Evolutionary conservation across 1,140 invertebrate genomes (phyloP), one percentile per base, ranked within the genome.

Genomic region (Rhynchophorus ferrugineus): DNA sequence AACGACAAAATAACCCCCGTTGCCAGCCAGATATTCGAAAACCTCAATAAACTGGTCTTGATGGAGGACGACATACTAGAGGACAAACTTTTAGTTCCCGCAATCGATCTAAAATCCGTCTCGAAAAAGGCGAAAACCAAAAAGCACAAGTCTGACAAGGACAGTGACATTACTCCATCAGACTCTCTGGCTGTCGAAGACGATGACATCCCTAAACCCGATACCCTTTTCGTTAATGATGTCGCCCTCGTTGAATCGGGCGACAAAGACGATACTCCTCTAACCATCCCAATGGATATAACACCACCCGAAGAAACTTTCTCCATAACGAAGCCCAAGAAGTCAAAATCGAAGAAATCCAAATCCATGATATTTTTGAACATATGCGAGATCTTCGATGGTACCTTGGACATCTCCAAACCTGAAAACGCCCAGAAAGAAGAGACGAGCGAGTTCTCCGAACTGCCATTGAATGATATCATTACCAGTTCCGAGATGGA

Each of bases 401-500:
- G 24, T 29, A 11, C 24, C 24, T 29, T 29, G 11, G 11, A 29
- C 5, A 11, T 29, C 24, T 6, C 11, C 24, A 29, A 29, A 6
- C 24, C 24, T 29, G 11, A 29, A 5, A 29, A 29, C 5, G 11
- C 9, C 21, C 6, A 29, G 36, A n/a, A 33, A 24, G 3, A 22
- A 42, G 13, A 11, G 38, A 5, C 8, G n/a, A 9, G 44, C 37
- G 7, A 46, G 46, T n/a, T 29, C 24, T 29, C 24, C 5, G 24
- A 29, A 11, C 16, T 13, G 20, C 53, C 53, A 5, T 24, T 55
- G n/a, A 37, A 29, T 7, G 53, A 55, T 11, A 55, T 55, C 16
- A 55, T 55, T 24, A 55, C 18, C 9, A 55, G 46, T 39, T 55
- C 53, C 17, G 53, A 49, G 33, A 35, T 55, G 46, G 53, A 55